phyloP scores from a whole-genome alignment of 2,797 vertebrate genomes.

The Nannoperca obscura region DNA sequence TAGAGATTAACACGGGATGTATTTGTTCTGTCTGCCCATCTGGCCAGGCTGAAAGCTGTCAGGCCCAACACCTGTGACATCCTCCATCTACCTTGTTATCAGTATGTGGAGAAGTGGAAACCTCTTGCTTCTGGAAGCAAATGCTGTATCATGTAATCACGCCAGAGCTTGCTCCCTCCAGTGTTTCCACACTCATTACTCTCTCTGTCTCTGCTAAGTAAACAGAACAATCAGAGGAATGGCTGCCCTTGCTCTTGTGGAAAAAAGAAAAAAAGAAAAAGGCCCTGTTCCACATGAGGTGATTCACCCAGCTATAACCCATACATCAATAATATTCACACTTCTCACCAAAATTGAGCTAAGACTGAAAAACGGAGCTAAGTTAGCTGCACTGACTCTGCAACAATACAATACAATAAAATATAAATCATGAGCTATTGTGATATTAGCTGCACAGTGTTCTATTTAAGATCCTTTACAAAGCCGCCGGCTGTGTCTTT shows the following conservation, averaged over 20 bases:
- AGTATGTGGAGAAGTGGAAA: slow-evolving; percentile 5
- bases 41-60: slow-evolving; percentile 43
- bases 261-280: slow-evolving; percentile 13
- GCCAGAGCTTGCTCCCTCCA: slow-evolving; percentile 2
- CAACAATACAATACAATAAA: slow-evolving; percentile 25
- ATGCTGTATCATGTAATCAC: slow-evolving; percentile 33
- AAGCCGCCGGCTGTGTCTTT: slow-evolving; percentile 23
- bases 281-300: slow-evolving; percentile 37
- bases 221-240: slow-evolving; percentile 52
- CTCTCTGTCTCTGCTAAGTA: slow-evolving; percentile 48
- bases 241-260: slow-evolving; percentile 17
- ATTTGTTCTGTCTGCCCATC: slow-evolving; percentile 54
- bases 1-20: slow-evolving; percentile 31
- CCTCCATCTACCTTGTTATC: slow-evolving; percentile 35
- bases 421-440: slow-evolving; percentile 42
- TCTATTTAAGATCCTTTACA: slow-evolving; percentile 15
- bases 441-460: slow-evolving; percentile 2
- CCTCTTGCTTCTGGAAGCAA: not conserved
- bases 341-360: slow-evolving; percentile 19
- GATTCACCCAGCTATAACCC: slow-evolving; percentile 41
- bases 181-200: slow-evolving; percentile 44
- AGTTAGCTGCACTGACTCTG: not conserved
- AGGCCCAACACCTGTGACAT: slow-evolving; percentile 53
- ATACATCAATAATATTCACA: slow-evolving; percentile 49
- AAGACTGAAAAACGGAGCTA: slow-evolving; percentile 6